These are phyloP conservation scores for Halcyon senegalensis DNA, from an alignment of 2,113 vertebrate genomes.

Conservation along the genomic window DNA sequence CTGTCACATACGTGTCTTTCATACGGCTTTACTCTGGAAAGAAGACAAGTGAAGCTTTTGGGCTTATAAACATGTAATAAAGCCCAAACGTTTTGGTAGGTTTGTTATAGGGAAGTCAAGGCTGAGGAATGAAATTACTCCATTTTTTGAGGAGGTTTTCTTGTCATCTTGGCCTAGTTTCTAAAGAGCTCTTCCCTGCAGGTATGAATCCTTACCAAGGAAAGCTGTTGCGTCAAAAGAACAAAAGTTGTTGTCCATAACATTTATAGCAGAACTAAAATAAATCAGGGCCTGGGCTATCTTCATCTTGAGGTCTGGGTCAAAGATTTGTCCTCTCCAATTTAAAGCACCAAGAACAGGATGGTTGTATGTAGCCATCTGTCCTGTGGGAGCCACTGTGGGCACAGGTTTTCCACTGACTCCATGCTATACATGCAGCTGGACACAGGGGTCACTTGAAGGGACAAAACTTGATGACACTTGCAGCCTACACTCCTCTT, in stretches of 20 bases:
- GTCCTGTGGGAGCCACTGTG: background rate
- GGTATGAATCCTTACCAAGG: background rate
- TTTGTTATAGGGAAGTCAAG: background rate
- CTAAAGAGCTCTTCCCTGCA: background rate
- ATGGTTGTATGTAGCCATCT: background rate
- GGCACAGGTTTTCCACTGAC: background rate
- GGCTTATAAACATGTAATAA: background rate
- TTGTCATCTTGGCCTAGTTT: background rate
- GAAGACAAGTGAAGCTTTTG: background rate
- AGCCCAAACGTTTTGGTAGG: background rate
- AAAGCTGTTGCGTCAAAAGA: background rate
- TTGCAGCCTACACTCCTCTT: background rate
- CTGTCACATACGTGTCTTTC: background rate
- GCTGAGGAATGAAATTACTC: background rate
- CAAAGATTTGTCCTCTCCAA: background rate
- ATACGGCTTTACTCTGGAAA: no score
- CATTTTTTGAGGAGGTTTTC: background rate
- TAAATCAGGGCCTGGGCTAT: background rate
- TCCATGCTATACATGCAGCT: background rate
- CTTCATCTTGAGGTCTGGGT: background rate
- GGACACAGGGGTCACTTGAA: background rate
- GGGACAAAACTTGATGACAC: background rate
- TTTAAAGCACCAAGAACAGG: background rate
- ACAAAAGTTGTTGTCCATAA: background rate
- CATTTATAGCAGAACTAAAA: background rate